Base-by-base conservation (phyloP, 92 coral and sea anemone genomes). In the Diadumene lineata region DNA sequence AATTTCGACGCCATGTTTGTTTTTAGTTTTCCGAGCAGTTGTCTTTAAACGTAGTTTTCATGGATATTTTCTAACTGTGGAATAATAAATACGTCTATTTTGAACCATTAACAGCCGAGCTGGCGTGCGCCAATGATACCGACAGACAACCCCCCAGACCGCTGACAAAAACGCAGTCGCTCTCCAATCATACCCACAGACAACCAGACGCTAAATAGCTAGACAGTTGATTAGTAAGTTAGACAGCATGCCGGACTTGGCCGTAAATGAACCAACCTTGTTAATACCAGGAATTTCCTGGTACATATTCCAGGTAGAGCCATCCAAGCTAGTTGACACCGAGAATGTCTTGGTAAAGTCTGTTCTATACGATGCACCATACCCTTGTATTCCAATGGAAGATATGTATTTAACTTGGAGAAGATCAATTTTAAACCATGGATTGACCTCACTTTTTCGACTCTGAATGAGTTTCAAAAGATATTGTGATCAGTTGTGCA, bases 401-500 rank as follows among this genome's bases (percentile, higher is more conserved):
- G 70, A 31, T 1, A 75, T 15, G 3, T 33, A 31, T 43, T 75
- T 75, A 6, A 34, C 22, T 25, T 28, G 21, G 31, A 62, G 50
- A 25, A 75, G 80, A 15, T 75, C 70, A 26, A 75, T 30, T 22
- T 75, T 48, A 34, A 60, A 75, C 80, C 80, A 75, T 26, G 78
- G 78, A 11, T 11, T 10, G 6, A 7, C 16, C 1, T 60, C 65
- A 26, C 60, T 53, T 53, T 53, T 3, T 3, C 6, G n/a, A 2
- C 10, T 3, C 33, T 7, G 30, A 10, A 23, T 23, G 4, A 60
- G 65, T 22, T 32, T 60, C 22, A 22, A 60, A 27, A 1, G 7
- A 26, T 7, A 60, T 10, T 27, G 17, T 23, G 65, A 60, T 3
- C 7, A 1, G 30, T 3, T 10, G 7, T 60, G 1, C 31, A 23